Evolutionary conservation across 1,140 invertebrate species (phyloP).

Genomic region (Anastrepha obliqua): DNA sequence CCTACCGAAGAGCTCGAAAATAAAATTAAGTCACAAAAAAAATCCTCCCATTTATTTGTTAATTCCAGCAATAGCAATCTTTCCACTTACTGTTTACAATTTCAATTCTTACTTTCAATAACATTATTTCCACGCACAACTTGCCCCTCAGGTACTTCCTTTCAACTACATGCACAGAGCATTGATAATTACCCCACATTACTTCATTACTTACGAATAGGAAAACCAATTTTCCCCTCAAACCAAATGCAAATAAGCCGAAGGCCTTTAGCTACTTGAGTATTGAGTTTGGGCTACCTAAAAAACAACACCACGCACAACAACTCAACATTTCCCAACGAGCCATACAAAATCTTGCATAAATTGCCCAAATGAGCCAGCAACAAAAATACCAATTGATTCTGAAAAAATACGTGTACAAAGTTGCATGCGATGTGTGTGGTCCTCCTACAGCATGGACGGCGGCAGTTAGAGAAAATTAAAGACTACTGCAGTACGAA

Average conservation of each 20-base stretch:
- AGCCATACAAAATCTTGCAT: not conserved
- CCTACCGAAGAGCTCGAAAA: no score
- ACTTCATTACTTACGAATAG: not conserved
- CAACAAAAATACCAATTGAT: not conserved
- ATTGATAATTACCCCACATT: constrained; percentile 16
- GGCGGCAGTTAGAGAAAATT: not conserved
- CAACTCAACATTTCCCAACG: not conserved
- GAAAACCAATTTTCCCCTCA: constrained; percentile 43
- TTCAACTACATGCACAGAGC: not conserved
- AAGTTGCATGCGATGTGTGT: constrained; percentile 5
- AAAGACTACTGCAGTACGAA: not conserved
- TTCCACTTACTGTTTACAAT: not conserved
- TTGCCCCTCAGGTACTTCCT: constrained; percentile 6
- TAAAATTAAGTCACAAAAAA: no score
- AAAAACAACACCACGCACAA: not conserved
- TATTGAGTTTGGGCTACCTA: not conserved
- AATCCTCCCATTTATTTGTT: no score
- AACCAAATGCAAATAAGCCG: constrained; percentile 5
- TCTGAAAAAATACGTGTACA: not conserved
- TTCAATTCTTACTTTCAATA: not conserved
- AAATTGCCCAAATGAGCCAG: not conserved
- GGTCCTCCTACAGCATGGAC: not conserved
- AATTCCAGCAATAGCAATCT: no score
- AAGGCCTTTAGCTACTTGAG: constrained; percentile 30
- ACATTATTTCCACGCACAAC: constrained; percentile 10